Evolutionary conservation across 2,888 invertebrate genomes (phyloP), one percentile per base, ranked within the genome.

Genomic region (Gymnosoma rotundatum): DNA sequence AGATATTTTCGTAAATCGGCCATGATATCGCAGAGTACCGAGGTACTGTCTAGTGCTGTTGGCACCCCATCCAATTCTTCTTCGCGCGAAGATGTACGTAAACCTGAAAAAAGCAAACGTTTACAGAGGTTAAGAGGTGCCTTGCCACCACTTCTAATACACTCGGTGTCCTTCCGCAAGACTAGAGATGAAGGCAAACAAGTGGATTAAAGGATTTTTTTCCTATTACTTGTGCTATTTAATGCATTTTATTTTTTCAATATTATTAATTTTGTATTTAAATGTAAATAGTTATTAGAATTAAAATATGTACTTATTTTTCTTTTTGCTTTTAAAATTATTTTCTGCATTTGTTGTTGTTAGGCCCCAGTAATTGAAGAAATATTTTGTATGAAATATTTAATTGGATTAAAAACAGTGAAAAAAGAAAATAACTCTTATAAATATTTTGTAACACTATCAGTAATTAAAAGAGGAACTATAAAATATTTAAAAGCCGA

Each of bases 1-100:
- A 92, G 95, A 79, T 94, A 94, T 87, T 94, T 94, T 86, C 93
- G 94, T 0, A 91, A 93, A 1, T 90, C 93, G 1, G 91, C 90
- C 38, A 88, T 91, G 83, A 87, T 92, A 18, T 88, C 92, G 0
- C 91, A 91, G 73, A 92, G 92, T 67, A 88, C 85, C 1, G 92
- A 92, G 76, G 87, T 90, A 16, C 54, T 91, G 67, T 84, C 86
- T 0, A 84, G 70, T 18, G 84, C 76, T 36, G 48, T 74, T n/a
- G 38, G 16, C 1, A 87, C 88, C 0, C 86, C 89, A 4, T 88
- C 90, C 45, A 86, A 78, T 9, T 88, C 89, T 0, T 79, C 89
- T 2, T 88, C 88, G 0, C 87, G 89, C 3, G 89, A 87, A 0
- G 89, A 90, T 56, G 89, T 88, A 38, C 85, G 89, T 0, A 90